A percentile compares a stretch with the other conserved stretches of the same genome.
These are phyloP conservation scores for Boloria euphrosyne DNA, from an alignment of 2,888 invertebrate genomes.

Conservation along the genomic window DNA sequence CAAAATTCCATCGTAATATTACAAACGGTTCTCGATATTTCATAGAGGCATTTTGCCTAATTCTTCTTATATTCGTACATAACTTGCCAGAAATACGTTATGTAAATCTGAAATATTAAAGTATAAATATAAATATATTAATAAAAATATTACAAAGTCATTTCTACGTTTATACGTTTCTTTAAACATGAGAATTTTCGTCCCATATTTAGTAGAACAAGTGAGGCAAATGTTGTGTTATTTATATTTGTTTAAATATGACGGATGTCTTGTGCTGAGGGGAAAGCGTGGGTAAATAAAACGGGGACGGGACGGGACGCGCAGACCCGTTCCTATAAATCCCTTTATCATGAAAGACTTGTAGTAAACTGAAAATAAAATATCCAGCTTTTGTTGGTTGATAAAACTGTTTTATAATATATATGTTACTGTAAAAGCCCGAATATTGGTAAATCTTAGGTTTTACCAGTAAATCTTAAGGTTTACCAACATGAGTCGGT, in stretches of 20 bases:
- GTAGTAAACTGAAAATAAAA: slow-evolving; percentile 19
- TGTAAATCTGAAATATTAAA: not conserved
- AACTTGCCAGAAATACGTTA: too few relatives aligned
- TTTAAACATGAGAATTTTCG: not conserved
- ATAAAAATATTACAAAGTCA: not conserved
- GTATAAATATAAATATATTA: not conserved
- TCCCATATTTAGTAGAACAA: slow-evolving; percentile 8
- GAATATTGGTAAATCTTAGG: too few relatives aligned
- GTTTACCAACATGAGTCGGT: too few relatives aligned
- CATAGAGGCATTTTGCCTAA: too few relatives aligned
- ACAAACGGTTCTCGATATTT: too few relatives aligned
- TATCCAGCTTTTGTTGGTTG: slow-evolving; percentile 8
- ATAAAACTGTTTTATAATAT: slow-evolving; percentile 3
- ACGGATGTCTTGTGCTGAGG: slow-evolving; percentile 6
- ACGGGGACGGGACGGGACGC: slow-evolving; percentile 4
- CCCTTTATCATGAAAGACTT: slow-evolving; percentile 23
- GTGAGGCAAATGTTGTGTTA: slow-evolving; percentile 19
- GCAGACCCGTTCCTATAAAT: slow-evolving; percentile 21
- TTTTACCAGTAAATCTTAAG: too few relatives aligned
- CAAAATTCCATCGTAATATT: too few relatives aligned
- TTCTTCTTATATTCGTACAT: too few relatives aligned
- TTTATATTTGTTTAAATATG: slow-evolving; percentile 27
- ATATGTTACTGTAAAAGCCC: too few relatives aligned
- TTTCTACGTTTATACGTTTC: not conserved
- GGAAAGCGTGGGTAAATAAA: slow-evolving; percentile 21